A percentile compares a stretch with the other conserved stretches of the same genome.
These are phyloP conservation scores for Bovichtus variegatus DNA, from an alignment of 2,797 vertebrate genomes.

Conservation along the genomic window DNA sequence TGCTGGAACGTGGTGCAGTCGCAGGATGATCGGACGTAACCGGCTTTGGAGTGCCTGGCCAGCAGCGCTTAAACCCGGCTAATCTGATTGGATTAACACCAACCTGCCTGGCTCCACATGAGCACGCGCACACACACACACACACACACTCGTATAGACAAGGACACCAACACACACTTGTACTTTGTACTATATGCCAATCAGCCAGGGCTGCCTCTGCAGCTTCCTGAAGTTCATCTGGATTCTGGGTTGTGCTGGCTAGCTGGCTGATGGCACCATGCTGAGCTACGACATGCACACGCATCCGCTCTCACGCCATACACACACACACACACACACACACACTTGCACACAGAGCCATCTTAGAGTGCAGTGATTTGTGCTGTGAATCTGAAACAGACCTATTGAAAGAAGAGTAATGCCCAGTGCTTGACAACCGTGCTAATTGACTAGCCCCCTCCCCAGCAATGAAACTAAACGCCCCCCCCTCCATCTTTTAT, in stretches of 20 bases:
- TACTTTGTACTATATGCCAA: slow-evolving; percentile 45
- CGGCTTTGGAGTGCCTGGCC: slow-evolving; percentile 77
- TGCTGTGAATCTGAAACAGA: slow-evolving; percentile 80
- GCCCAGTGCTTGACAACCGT: slow-evolving; percentile 75
- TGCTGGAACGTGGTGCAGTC: slow-evolving; percentile 41
- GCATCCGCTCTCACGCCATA: slow-evolving; percentile 43
- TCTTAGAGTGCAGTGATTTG: slow-evolving; percentile 69
- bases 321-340: slow-evolving; percentile 27
- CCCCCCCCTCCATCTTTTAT: slow-evolving; percentile 69
- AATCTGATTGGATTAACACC: slow-evolving; percentile 89
- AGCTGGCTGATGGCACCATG: slow-evolving; percentile 66
- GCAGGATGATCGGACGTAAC: slow-evolving; percentile 79
- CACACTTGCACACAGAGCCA: slow-evolving; percentile 28
- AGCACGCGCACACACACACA: neutral
- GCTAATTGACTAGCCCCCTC: slow-evolving; percentile 77
- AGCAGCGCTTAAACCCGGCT: slow-evolving; percentile 82
- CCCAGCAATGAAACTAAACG: slow-evolving; percentile 77
- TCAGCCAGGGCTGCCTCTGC: slow-evolving; percentile 51
- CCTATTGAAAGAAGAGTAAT: slow-evolving; percentile 76
- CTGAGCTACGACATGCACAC: slow-evolving; percentile 59
- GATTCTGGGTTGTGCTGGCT: slow-evolving; percentile 64
- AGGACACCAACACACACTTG: slow-evolving; percentile 7
- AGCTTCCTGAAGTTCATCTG: slow-evolving; percentile 71
- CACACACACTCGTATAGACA: slow-evolving; percentile 11
- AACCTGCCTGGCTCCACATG: slow-evolving; percentile 75